Conservation (phyloP, 2,797 vertebrate species). For the Gymnothorax reevesii region DNA sequence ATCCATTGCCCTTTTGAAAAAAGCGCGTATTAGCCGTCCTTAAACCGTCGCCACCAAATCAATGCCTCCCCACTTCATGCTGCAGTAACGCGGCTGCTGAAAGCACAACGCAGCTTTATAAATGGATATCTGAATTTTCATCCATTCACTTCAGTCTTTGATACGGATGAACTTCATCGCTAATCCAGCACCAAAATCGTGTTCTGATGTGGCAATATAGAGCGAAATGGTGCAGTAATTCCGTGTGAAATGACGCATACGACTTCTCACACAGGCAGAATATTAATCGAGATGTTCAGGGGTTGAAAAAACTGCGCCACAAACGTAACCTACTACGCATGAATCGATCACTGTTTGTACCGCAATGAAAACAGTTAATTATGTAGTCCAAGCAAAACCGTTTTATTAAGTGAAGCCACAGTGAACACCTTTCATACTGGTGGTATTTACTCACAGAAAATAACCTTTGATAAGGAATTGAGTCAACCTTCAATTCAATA, state of each 20-base stretch:
- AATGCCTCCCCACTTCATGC: not conserved
- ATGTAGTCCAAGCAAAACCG: not conserved
- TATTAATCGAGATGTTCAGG: slow-evolving; percentile 9
- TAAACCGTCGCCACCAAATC: not conserved
- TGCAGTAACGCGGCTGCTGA: not conserved
- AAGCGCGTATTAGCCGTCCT: not conserved
- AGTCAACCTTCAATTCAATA: not conserved
- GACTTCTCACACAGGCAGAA: not conserved
- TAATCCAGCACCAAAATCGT: not conserved
- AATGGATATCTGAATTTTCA: not conserved
- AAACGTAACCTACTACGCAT: not conserved
- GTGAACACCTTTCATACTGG: not conserved
- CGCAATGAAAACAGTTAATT: not conserved
- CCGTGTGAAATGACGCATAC: not conserved
- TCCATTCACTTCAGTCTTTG: not conserved
- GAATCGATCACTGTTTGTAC: not conserved
- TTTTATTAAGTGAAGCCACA: not conserved
- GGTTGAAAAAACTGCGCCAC: slow-evolving; percentile 23
- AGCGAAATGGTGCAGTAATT: not conserved
- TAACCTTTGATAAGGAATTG: no score
- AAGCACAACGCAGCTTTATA: not conserved
- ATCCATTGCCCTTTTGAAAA: not conserved
- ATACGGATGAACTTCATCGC: not conserved
- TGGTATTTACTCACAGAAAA: no score
- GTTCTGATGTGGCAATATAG: slow-evolving; percentile 3